Conservation (phyloP, 2,888 invertebrate genomes). For the Caenorhabditis becei region DNA sequence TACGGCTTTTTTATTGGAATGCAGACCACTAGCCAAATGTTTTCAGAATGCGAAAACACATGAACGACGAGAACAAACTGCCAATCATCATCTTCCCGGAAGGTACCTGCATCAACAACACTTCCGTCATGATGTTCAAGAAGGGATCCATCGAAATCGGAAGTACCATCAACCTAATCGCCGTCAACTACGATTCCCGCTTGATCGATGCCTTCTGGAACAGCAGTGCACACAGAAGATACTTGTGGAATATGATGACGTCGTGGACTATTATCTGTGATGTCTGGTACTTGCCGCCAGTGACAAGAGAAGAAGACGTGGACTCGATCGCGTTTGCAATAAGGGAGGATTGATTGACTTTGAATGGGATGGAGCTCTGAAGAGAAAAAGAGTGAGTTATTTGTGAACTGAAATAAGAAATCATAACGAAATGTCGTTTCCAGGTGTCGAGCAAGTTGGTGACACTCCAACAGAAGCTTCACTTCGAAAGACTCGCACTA, state of each 20-base stretch:
- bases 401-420: background rate
- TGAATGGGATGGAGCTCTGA: slow-evolving; percentile 97
- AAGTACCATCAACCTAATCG: slow-evolving; percentile 96
- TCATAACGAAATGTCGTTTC: background rate
- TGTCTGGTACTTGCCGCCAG: slow-evolving; percentile 97
- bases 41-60: slow-evolving; percentile 91
- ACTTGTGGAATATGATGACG: slow-evolving; percentile 90
- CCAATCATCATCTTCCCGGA: slow-evolving; percentile 99
- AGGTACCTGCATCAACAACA: slow-evolving; percentile 99
- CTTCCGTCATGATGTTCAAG: slow-evolving; percentile 99
- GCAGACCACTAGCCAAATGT: slow-evolving; percentile 99
- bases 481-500: slow-evolving; percentile 71
- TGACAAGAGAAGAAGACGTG: slow-evolving; percentile 88
- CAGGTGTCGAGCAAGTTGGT: slow-evolving; percentile 71
- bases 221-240: slow-evolving; percentile 88
- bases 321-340: slow-evolving; percentile 95
- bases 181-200: slow-evolving; percentile 94
- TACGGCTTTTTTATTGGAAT: slow-evolving; percentile 96
- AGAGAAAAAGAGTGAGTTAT: slow-evolving; percentile 85
- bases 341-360: slow-evolving; percentile 92
- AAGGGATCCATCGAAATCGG: slow-evolving; percentile 97
- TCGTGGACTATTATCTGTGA: slow-evolving; percentile 99
- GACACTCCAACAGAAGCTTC: slow-evolving; percentile 68
- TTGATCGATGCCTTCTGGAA: slow-evolving; percentile 99
- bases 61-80: slow-evolving; percentile 92